These are phyloP conservation scores for Sialia sialis DNA, from an alignment of 2,113 vertebrate genomes.

Conservation along the genomic window DNA sequence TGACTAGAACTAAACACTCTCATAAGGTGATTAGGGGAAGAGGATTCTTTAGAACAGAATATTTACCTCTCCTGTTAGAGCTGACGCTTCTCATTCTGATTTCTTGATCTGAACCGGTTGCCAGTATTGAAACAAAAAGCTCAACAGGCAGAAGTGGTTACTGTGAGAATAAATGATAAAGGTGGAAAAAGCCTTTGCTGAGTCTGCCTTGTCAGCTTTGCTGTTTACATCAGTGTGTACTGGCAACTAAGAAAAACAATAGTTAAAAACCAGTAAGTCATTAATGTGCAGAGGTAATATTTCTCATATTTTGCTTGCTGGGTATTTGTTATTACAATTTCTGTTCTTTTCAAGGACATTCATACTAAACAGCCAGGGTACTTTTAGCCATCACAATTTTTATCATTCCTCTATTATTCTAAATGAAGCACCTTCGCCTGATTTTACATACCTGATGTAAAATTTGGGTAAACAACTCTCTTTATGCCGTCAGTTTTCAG, in stretches of 20 bases:
- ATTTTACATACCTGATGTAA: not conserved
- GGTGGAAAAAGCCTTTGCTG: not conserved
- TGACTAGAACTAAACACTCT: not conserved
- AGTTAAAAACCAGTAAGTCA: not conserved
- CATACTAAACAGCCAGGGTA: not conserved
- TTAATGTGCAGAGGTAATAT: not conserved
- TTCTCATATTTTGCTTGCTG: not conserved
- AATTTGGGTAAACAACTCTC: not conserved
- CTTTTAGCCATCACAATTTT: not conserved
- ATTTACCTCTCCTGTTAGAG: not conserved
- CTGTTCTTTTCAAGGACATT: not conserved
- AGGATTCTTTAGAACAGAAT: not conserved
- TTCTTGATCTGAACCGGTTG: not conserved
- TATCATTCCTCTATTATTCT: not conserved
- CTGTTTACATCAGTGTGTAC: not conserved
- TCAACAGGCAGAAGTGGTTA: not conserved
- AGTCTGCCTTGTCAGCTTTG: not conserved
- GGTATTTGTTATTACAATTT: not conserved
- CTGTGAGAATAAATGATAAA: not conserved
- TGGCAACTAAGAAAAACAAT: not conserved
- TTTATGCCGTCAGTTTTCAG: not conserved
- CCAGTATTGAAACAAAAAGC: not conserved
- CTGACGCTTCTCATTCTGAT: not conserved
- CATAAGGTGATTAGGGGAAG: not conserved
- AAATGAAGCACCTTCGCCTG: not conserved